Evolutionary conservation across 1,140 invertebrate genomes (phyloP), one percentile per base, ranked within the genome.

Genomic region (Chelonus insularis): DNA sequence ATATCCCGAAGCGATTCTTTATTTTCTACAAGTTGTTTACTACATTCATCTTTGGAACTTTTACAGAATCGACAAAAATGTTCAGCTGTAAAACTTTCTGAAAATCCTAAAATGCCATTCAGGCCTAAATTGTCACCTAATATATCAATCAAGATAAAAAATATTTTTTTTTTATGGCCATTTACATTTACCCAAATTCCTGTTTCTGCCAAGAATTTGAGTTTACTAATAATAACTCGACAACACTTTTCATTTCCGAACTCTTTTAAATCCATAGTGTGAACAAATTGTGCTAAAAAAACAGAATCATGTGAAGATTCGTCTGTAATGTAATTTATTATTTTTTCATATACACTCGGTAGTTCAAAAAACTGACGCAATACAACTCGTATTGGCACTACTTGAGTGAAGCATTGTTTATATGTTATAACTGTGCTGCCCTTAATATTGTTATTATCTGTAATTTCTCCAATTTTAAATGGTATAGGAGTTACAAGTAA

Each of bases 341-440:
- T n/a, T n/a, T n/a, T n/a, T n/a, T n/a, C n/a, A n/a, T n/a, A n/a
- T n/a, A n/a, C n/a, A n/a, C n/a, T n/a, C n/a, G n/a, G n/a, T n/a
- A n/a, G n/a, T n/a, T n/a, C n/a, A n/a, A n/a, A n/a, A n/a, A n/a
- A n/a, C n/a, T n/a, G n/a, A n/a, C n/a, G n/a, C n/a, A n/a, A n/a
- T n/a, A n/a, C n/a, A n/a, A n/a, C n/a, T n/a, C n/a, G n/a, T n/a
- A n/a, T n/a, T n/a, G n/a, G n/a, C n/a, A n/a, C n/a, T n/a, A n/a
- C n/a, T 34, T 48, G 41, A 11, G 41, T 25, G 47, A 14, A 32
- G 14, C 56, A 57, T n/a, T 32, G 25, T 60, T 65, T 59, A 37
- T 32, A 48, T 32, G 43, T n/a, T n/a, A n/a, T n/a, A n/a, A n/a
- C n/a, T n/a, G n/a, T n/a, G n/a, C n/a, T n/a, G n/a, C n/a, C n/a